phyloP scores from a whole-genome alignment of 2,113 vertebrate genomes.

The Aegithalos caudatus region DNA sequence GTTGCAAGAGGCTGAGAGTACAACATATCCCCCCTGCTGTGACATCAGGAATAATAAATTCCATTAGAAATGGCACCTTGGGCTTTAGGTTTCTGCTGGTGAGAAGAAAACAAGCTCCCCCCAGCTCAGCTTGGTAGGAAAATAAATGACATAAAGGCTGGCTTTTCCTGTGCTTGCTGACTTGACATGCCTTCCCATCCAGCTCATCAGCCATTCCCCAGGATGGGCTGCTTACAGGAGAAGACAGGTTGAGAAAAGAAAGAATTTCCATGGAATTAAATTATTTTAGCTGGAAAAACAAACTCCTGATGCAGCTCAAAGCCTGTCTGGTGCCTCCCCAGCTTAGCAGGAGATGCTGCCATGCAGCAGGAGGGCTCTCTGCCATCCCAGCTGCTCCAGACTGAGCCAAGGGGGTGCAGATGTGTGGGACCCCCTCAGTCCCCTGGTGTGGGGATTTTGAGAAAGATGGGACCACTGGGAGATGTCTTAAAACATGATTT shows the following conservation, averaged over 20 bases:
- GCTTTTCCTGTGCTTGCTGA: background rate
- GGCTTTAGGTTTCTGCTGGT: background rate
- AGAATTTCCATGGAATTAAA: background rate
- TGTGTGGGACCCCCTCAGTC: background rate
- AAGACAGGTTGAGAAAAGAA: background rate
- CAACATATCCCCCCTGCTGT: background rate
- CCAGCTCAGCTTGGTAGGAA: background rate
- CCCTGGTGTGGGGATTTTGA: background rate
- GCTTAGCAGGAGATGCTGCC: background rate
- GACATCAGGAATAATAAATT: background rate
- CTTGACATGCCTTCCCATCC: background rate
- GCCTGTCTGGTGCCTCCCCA: background rate
- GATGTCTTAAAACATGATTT: background rate
- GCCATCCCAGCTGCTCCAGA: background rate
- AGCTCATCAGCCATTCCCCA: background rate
- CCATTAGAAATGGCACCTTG: background rate
- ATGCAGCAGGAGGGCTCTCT: background rate
- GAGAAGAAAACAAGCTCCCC: background rate
- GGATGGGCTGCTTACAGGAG: background rate
- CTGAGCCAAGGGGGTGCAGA: background rate
- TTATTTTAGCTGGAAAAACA: conserved; percentile 26
- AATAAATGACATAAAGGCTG: conserved; percentile 37
- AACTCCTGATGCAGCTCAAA: background rate
- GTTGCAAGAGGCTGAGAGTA: background rate
- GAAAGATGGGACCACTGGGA: background rate